Base-by-base conservation (phyloP, 2,888 invertebrate genomes). In the Drosophila tripunctata region DNA sequence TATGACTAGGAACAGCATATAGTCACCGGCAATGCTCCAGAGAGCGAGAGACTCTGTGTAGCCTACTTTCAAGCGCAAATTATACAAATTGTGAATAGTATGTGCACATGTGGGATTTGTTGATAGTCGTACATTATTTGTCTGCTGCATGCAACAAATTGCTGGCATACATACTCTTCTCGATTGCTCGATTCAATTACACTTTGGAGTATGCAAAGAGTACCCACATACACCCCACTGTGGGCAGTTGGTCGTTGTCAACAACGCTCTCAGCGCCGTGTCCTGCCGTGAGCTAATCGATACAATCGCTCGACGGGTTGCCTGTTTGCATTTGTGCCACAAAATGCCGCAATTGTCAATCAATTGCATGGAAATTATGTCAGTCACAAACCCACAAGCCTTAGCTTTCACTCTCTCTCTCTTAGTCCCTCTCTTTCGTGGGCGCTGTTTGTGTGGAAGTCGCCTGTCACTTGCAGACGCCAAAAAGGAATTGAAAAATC, bases 321-420 rank as follows among this genome's bases (percentile, higher is more conserved):
- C 55, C 75, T 79, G 72, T 78, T 76, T 63, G 84, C 76, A 84
- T 78, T 76, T 75, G 76, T 77, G 84, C 83, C 82, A 82, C 80
- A 82, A 85, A 80, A 80, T 75, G 83, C 77, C 84, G 79, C 86
- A 83, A 81, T 83, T 83, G 83, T 83, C 83, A 86, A 83, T 83
- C 83, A 83, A 86, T 83, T 78, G 78, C 77, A 84, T 77, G 79
- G 75, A 86, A 83, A 86, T 83, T 86, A 86, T 83, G 83, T 71
- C 73, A 78, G 62, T 60, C 69, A 52, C 63, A 41, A 55, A 24
- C 43, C 21, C 41, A 40, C 31, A 31, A 21, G 48, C 30, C 44
- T 12, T 17, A 5, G 12, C 6, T 19, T 27, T 24, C 19, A 22
- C 43, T 15, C 8, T 17, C 17, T 6, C 12, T 33, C 15, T 21